Conservation (phyloP, 1,140 invertebrate genomes). For the Spodoptera litura region DNA sequence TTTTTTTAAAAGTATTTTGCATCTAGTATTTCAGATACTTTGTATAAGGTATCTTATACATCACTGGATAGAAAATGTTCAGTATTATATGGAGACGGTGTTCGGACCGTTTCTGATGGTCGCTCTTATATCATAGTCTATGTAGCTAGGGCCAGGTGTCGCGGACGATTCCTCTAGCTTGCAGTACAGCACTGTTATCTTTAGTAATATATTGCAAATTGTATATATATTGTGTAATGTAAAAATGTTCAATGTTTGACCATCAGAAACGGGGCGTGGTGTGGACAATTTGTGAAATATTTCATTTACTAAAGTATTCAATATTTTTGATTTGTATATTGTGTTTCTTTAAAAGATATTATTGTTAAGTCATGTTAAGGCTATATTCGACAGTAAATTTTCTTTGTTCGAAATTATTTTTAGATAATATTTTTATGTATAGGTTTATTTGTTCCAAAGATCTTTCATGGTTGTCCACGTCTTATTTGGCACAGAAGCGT, state of each 20-base stretch:
- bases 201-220: conserved; percentile 8
- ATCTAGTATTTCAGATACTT: too few relatives aligned
- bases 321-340: conserved; percentile 51
- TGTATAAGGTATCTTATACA: too few relatives aligned
- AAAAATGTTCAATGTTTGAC: not conserved
- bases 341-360: conserved; percentile 12
- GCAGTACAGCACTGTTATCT: not conserved
- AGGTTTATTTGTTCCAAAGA: conserved; percentile 25
- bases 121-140: not conserved
- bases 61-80: conserved; percentile 9
- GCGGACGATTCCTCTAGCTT: too few relatives aligned
- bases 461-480: conserved; percentile 29
- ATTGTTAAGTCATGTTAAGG: conserved; percentile 11
- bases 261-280: conserved; percentile 2
- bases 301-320: conserved; percentile 18
- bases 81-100: conserved; percentile 25
- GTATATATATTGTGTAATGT: too few relatives aligned
- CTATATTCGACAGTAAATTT: conserved; percentile 1
- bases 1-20: too few relatives aligned
- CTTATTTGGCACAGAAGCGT: not conserved
- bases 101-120: conserved; percentile 11
- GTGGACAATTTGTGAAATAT: conserved; percentile 26
- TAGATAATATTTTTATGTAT: not conserved
- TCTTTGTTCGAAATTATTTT: not conserved
- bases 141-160: not conserved